Base-by-base conservation (phyloP, 2,797 vertebrate genomes). In the Cephalopachus bancanus region DNA sequence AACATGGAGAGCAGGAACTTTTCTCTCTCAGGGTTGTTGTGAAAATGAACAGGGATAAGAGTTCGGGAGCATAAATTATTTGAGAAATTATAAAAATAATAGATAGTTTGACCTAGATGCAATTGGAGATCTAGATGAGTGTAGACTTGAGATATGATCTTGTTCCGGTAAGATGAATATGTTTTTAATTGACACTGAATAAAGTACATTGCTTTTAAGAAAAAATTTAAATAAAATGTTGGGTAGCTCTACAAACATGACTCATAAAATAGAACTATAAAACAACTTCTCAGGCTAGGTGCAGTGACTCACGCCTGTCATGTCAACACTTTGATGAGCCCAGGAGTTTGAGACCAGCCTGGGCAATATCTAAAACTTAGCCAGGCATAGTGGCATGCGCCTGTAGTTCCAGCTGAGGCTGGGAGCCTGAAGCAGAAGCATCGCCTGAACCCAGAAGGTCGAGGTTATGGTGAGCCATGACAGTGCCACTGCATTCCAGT, bases 231-330 rank as follows among this genome's bases (percentile, higher is more conserved):
- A 88, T 53, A 14, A 84, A 62, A 67, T 64, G 57, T 80, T 92
- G 59, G 78, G 59, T 67, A 86, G 49, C 9, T 49, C 44, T 83
- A 83, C n/a, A 97, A 79, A 94, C 59, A 37, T 83, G 71, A 94
- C 51, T 97, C 72, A 86, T 94, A 93, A 92, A 95, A 71, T 72
- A 44, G 24, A 96, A 95, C 85, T 85, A 20, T 75, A 64, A 96
- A 92, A 33, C 51, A 64, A 33, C 87, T 84, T 67, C 59, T 37
- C 37, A 37, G 37, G 37, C 37, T 37, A 37, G 37, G 37, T 37
- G 37, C 37, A 37, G 37, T 37, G 37, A 37, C 37, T 37, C 37
- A 37, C 37, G 37, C 37, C 37, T 37, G 37, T 37, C 2, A 37
- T 37, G 37, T 37, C 37, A 37, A 37, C 37, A 37, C 37, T 37